These are phyloP conservation scores for Oriolus oriolus DNA, from an alignment of 2,113 vertebrate genomes.

Conservation along the genomic window DNA sequence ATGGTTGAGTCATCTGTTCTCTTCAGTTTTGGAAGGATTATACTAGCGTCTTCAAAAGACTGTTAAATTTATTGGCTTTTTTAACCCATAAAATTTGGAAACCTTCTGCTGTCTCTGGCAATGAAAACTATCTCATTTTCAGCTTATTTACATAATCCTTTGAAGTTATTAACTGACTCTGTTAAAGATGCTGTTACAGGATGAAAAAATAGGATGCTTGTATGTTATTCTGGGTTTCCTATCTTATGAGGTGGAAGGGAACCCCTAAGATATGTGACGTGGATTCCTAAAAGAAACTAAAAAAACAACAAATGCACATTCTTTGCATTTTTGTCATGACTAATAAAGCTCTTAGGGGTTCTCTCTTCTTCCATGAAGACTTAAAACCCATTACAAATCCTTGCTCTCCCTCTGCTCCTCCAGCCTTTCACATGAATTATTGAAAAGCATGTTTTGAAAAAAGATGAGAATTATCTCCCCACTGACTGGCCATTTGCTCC, in stretches of 20 bases:
- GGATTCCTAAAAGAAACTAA: neutral
- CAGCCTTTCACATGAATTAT: neutral
- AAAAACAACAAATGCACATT: neutral
- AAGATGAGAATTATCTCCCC: neutral
- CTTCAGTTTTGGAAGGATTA: conserved; percentile 49
- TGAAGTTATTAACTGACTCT: neutral
- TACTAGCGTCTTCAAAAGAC: conserved; percentile 54
- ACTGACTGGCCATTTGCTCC: neutral
- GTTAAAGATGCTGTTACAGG: neutral
- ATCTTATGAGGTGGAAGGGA: neutral
- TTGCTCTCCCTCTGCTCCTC: neutral
- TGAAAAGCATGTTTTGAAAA: neutral
- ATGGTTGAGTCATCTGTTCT: conserved; percentile 71
- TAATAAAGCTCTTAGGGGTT: neutral
- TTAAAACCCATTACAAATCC: neutral
- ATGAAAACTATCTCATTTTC: neutral
- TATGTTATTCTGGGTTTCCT: neutral
- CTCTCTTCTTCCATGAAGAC: neutral
- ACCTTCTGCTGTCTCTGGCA: conserved; percentile 6
- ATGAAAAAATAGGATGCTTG: neutral
- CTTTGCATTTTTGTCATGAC: neutral
- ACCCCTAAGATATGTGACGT: neutral
- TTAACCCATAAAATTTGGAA: conserved; percentile 45
- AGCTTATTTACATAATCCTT: neutral
- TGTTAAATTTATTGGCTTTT: conserved; percentile 38